Percentiles rank a stretch among this genome's conserved stretches.
phyloP scores from a whole-genome alignment of 2,888 invertebrate species.

The Metopia argyrocephala region DNA sequence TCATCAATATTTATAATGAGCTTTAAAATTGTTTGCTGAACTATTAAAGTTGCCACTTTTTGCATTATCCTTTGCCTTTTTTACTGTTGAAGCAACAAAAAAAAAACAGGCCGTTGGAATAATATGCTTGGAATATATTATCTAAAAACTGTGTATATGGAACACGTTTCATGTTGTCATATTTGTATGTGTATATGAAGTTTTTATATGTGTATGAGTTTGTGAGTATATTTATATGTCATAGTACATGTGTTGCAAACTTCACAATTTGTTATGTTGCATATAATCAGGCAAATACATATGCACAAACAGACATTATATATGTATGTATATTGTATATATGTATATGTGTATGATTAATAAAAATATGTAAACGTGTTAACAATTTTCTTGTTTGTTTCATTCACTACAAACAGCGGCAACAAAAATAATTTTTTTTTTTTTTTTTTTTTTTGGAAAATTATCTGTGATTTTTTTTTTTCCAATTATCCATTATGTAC shows the following conservation, averaged over 20 bases:
- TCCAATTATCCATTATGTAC: not conserved
- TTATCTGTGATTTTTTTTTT: constrained; percentile 26
- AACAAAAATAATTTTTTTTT: not conserved
- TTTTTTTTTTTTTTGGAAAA: not conserved
- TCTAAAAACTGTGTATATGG: not conserved
- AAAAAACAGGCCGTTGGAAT: no score
- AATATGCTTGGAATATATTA: no score
- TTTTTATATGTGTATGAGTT: no score
- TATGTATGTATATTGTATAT: not conserved
- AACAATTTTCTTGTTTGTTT: constrained; percentile 38
- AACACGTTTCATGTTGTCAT: not conserved
- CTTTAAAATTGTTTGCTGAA: constrained; percentile 47
- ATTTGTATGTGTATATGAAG: not conserved
- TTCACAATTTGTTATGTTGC: not conserved
- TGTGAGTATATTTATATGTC: no score
- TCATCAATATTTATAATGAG: constrained; percentile 32
- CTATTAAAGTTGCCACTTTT: constrained; percentile 22
- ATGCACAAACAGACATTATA: not conserved
- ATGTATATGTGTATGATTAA: not conserved
- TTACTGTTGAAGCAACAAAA: no score
- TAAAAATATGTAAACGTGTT: constrained; percentile 3
- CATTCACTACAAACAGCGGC: not conserved
- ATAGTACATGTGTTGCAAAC: constrained; percentile 44
- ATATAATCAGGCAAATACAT: not conserved
- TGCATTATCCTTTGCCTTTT: not conserved